phyloP scores from a whole-genome alignment of 2,797 vertebrate species.

The Champsocephalus gunnari region DNA sequence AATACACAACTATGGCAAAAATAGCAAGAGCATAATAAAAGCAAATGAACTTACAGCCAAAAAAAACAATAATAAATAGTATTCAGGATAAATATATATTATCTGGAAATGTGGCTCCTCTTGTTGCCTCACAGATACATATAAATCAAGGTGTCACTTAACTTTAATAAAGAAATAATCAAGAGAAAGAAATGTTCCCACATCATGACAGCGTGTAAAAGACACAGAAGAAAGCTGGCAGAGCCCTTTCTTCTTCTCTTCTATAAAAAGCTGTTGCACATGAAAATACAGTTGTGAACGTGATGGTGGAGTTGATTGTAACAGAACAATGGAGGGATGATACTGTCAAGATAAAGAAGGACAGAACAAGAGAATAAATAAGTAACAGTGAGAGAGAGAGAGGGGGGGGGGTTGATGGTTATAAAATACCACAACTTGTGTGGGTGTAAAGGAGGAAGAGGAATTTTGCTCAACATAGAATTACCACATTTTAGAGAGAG shows the following conservation, averaged over 20 bases:
- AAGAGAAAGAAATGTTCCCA: slow-evolving; percentile 2
- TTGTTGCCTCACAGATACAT: slow-evolving; percentile 16
- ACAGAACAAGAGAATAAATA: slow-evolving; percentile 34
- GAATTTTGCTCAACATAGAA: slow-evolving; percentile 76
- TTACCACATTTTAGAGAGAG: slow-evolving; percentile 73
- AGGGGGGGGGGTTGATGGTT: slow-evolving; percentile 47
- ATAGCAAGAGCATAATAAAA: too few species aligned
- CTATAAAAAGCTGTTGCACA: slow-evolving; percentile 9
- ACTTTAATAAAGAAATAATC: slow-evolving; percentile 5
- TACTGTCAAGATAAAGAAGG: slow-evolving; percentile 22
- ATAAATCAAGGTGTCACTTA: slow-evolving; percentile 8
- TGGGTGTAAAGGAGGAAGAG: slow-evolving; percentile 72
- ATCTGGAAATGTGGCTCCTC: not conserved
- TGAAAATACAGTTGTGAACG: slow-evolving; percentile 10
- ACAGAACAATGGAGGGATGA: slow-evolving; percentile 12
- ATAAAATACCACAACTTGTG: slow-evolving; percentile 71
- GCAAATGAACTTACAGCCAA: too few species aligned
- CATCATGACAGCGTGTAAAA: slow-evolving; percentile 2
- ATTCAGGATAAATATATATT: not conserved
- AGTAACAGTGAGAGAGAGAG: slow-evolving; percentile 18
- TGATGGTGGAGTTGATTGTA: not conserved
- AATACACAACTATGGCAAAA: too few species aligned
- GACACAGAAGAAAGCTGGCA: not conserved
- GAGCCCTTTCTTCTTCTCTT: slow-evolving; percentile 11
- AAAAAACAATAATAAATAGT: too few species aligned